Percentiles rank a stretch among this genome's conserved stretches.
Conservation (phyloP, 2,888 invertebrate genomes). For the Eurois occulta region DNA sequence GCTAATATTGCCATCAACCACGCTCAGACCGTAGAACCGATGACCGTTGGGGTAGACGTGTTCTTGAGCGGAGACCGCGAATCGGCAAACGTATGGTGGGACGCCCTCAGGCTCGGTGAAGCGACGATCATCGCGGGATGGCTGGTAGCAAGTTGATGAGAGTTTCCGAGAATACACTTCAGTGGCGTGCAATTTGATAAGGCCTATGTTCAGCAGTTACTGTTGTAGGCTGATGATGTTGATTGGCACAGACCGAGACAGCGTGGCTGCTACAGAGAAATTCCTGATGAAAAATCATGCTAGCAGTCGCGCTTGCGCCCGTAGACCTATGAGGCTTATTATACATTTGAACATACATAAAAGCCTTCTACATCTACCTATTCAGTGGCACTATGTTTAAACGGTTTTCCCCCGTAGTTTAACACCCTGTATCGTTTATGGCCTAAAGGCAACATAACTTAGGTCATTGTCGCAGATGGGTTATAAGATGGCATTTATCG, state of each 20-base stretch:
- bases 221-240: too few species aligned
- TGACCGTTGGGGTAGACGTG: too few species aligned
- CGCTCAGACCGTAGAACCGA: background rate
- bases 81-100: too few species aligned
- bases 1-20: background rate
- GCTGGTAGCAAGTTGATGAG: too few species aligned
- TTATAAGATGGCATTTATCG: conserved; percentile 36
- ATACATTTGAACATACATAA: too few species aligned
- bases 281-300: background rate
- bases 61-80: too few species aligned
- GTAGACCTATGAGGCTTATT: background rate
- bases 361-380: conserved; percentile 14
- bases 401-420: conserved; percentile 47
- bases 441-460: conserved; percentile 42
- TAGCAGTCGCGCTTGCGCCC: background rate
- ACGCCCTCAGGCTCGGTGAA: too few species aligned
- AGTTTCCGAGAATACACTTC: too few species aligned
- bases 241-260: background rate
- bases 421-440: conserved; percentile 51
- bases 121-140: too few species aligned
- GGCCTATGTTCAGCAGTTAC: too few species aligned
- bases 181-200: too few species aligned
- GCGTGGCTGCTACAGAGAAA: background rate
- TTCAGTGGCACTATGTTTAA: conserved; percentile 30
- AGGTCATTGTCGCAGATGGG: conserved; percentile 27